Conservation (phyloP, 2,113 vertebrate species). For the Manacus vitellinus region DNA sequence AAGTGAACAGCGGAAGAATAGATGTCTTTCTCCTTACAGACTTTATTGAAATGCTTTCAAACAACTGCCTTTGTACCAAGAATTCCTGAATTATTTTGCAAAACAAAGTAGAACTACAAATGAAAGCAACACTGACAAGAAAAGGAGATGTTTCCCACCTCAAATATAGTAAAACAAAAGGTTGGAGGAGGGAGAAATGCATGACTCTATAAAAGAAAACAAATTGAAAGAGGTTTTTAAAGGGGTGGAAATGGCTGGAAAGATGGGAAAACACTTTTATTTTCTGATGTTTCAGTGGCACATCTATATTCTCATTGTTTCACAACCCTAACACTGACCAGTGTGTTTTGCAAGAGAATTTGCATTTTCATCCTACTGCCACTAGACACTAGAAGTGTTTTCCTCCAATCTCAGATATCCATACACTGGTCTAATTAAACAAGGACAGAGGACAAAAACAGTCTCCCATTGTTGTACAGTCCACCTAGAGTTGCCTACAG, state of each 20-base stretch:
- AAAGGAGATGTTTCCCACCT: neutral
- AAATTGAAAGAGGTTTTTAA: neutral
- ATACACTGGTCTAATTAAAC: neutral
- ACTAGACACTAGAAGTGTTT: slow-evolving; percentile 19
- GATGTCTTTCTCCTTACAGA: neutral
- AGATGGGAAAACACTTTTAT: slow-evolving; percentile 10
- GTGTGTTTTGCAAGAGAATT: slow-evolving; percentile 24
- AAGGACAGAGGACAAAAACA: neutral
- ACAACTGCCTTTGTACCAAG: neutral
- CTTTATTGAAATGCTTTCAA: neutral
- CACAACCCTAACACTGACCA: neutral
- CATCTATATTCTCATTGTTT: neutral
- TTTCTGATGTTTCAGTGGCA: neutral
- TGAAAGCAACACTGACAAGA: neutral
- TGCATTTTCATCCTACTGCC: slow-evolving; percentile 4
- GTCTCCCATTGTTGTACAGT: neutral
- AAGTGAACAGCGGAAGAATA: rapidly evolving
- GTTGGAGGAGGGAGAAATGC: neutral
- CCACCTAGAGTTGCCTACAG: neutral
- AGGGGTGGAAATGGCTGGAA: neutral
- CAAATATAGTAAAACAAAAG: slow-evolving; percentile 8
- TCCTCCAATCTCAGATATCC: neutral
- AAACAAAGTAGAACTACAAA: slow-evolving; percentile 42
- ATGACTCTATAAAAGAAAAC: neutral
- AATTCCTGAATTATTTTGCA: slow-evolving; percentile 32